Conservation (phyloP, 2,113 vertebrate species). For the Rynchops niger region DNA sequence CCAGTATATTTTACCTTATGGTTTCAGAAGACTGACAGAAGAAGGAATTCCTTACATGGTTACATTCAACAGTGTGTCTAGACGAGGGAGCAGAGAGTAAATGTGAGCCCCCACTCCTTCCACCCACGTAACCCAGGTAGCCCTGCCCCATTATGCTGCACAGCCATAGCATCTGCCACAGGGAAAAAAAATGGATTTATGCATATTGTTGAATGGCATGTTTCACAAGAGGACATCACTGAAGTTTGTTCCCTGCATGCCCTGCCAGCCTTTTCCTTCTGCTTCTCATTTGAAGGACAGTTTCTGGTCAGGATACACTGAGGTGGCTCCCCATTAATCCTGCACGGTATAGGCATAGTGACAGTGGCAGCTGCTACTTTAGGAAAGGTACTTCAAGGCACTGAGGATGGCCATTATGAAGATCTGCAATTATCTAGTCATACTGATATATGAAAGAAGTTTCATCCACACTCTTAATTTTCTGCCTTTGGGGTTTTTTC, state of each 20-base stretch:
- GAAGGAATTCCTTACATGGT: not conserved
- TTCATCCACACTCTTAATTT: not conserved
- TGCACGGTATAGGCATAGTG: not conserved
- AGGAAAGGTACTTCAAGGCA: not conserved
- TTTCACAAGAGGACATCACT: not conserved
- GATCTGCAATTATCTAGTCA: not conserved
- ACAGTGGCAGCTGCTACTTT: not conserved
- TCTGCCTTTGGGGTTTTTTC: not conserved
- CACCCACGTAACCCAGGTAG: fast-evolving
- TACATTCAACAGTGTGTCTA: not conserved
- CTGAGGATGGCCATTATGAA: not conserved
- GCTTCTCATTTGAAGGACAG: not conserved
- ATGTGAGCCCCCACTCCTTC: not conserved
- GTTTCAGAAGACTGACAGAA: not conserved
- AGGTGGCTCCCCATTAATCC: not conserved
- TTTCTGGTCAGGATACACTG: not conserved
- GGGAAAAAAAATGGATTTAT: not conserved
- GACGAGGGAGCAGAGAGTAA: not conserved
- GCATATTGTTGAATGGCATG: not conserved
- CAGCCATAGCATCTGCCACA: not conserved
- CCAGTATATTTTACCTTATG: not conserved
- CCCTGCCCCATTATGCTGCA: not conserved
- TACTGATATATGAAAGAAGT: not conserved
- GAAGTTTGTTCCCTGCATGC: not conserved
- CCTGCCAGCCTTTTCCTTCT: not conserved